Conservation (phyloP, 2,888 invertebrate species). For the Xestia ashworthii region DNA sequence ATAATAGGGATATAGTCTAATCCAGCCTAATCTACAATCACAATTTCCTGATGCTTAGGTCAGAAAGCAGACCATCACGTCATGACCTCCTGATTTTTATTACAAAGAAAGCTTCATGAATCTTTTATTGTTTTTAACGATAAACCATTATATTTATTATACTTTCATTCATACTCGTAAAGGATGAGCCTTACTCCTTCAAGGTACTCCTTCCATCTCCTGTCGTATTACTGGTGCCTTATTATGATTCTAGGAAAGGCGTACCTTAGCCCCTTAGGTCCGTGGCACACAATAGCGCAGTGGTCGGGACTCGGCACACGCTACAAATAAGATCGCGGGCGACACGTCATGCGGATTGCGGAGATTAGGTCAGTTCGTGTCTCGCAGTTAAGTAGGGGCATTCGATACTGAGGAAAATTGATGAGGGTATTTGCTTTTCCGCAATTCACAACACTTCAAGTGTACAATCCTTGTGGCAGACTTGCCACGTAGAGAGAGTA, state of each 20-base stretch:
- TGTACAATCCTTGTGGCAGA: neutral
- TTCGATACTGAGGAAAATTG: slow-evolving; percentile 40
- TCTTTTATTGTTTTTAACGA: neutral
- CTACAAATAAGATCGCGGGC: slow-evolving; percentile 78
- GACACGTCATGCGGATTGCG: slow-evolving; percentile 78
- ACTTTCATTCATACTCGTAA: neutral
- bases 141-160: neutral
- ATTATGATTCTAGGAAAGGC: slow-evolving; percentile 22
- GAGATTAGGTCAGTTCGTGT: slow-evolving; percentile 74
- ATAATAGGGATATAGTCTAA: neutral
- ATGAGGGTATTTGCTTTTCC: neutral
- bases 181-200: neutral
- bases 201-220: slow-evolving; percentile 1
- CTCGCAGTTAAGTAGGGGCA: slow-evolving; percentile 41
- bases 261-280: slow-evolving; percentile 25
- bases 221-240: slow-evolving; percentile 36
- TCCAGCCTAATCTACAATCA: neutral
- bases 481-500: neutral
- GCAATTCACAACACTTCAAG: neutral
- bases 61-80: neutral
- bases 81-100: neutral
- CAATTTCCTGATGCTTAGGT: neutral
- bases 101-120: neutral
- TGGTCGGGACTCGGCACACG: slow-evolving; percentile 65
- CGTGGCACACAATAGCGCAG: slow-evolving; percentile 67